phyloP scores from a whole-genome alignment of 2,888 invertebrate species.

The Pyrrhia umbra region DNA sequence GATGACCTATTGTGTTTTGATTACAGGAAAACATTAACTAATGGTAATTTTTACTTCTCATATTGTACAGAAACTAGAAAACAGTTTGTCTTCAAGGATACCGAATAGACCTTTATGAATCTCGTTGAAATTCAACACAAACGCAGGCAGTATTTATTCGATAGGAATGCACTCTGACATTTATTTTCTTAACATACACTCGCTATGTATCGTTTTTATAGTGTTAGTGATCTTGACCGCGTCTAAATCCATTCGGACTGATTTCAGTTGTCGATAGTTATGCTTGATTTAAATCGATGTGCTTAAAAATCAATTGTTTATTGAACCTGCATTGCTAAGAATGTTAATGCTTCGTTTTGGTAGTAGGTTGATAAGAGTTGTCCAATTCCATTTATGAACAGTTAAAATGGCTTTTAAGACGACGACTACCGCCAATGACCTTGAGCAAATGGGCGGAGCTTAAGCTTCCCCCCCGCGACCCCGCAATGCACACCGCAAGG shows the following conservation, averaged over 20 bases:
- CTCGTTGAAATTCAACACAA: constrained; percentile 7
- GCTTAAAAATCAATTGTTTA: constrained; percentile 30
- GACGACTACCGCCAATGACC: too few species aligned
- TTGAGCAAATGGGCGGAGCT: too few species aligned
- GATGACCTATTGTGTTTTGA: constrained; percentile 53
- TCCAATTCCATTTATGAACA: too few species aligned
- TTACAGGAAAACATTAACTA: constrained; percentile 49
- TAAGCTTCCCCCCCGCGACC: too few species aligned
- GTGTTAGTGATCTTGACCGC: constrained; percentile 52
- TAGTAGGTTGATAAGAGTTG: constrained; percentile 17
- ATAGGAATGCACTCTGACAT: constrained; percentile 23
- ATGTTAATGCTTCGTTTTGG: constrained; percentile 25
- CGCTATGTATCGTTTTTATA: constrained; percentile 10
- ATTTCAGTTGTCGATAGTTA: constrained; percentile 39
- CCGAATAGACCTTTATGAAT: constrained; percentile 13
- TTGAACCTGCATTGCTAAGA: constrained; percentile 20
- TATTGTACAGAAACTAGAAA: constrained; percentile 20
- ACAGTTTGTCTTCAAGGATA: constrained; percentile 18
- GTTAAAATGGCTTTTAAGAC: too few species aligned
- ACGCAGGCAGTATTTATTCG: not conserved
- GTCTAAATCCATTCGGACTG: constrained; percentile 36
- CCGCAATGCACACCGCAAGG: too few species aligned
- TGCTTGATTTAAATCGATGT: constrained; percentile 29
- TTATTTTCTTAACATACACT: not conserved
- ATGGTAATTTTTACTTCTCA: constrained; percentile 37